Percentiles rank a stretch among this genome's conserved stretches.
phyloP scores from a whole-genome alignment of 92 coral and sea anemone genomes.

The Actinostola sp. region DNA sequence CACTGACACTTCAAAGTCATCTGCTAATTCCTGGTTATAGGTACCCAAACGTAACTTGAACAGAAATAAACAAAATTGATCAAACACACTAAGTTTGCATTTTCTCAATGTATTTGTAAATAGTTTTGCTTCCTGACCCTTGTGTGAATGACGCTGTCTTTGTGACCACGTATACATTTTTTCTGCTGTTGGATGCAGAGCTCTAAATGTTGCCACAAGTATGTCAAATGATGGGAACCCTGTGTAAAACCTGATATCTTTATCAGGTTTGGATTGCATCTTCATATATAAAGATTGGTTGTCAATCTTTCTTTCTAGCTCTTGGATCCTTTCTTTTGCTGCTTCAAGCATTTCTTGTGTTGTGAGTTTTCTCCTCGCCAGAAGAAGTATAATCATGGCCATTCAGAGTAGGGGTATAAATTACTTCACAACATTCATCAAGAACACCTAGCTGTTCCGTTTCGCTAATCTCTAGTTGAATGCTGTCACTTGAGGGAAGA shows the following conservation, averaged over 20 bases:
- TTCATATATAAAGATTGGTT: conserved; percentile 2
- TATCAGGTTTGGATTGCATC: conserved; percentile 18
- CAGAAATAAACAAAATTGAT: conserved; percentile 43
- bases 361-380: neutral
- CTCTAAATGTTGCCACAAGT: conserved; percentile 9
- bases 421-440: neutral
- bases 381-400: neutral
- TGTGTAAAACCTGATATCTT: conserved; percentile 28
- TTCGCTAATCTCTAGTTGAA: no score
- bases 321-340: conserved; percentile 37
- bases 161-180: conserved; percentile 50
- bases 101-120: neutral
- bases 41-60: conserved; percentile 40
- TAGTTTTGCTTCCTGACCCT: neutral
- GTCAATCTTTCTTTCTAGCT: conserved; percentile 13
- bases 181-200: conserved; percentile 28
- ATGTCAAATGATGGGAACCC: conserved; percentile 32
- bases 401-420: neutral
- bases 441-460: no score
- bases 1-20: conserved; percentile 23
- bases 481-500: no score
- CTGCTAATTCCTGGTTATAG: conserved; percentile 39
- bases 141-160: conserved; percentile 30
- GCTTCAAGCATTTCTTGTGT: conserved; percentile 47
- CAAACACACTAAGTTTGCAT: conserved; percentile 48